phyloP scores from a whole-genome alignment of 2,888 invertebrate genomes.

The Drosophila lacicola region DNA sequence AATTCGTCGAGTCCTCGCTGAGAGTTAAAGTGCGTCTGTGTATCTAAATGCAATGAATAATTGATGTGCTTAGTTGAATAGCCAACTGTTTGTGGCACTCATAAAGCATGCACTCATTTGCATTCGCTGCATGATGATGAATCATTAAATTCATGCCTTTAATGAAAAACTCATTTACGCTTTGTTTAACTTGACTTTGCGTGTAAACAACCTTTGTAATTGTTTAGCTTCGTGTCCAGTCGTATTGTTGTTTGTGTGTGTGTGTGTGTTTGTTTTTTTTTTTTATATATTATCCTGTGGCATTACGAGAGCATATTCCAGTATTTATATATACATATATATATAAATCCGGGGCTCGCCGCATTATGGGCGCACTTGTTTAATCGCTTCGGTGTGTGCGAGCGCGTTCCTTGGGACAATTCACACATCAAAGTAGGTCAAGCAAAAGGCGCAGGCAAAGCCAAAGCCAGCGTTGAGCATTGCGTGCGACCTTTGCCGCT shows the following conservation, averaged over 20 bases:
- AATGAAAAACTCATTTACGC: conserved; percentile 52
- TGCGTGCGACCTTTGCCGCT: conserved; percentile 77
- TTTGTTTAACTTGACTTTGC: conserved; percentile 53
- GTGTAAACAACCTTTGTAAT: conserved; percentile 73
- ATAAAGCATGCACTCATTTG: conserved; percentile 54
- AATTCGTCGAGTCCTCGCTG: background rate
- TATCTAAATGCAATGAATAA: conserved; percentile 50
- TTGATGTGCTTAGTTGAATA: conserved; percentile 38
- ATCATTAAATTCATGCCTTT: conserved; percentile 46
- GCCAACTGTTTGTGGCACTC: conserved; percentile 22
- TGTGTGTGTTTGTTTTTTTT: no score
- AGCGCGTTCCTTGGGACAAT: conserved; percentile 63
- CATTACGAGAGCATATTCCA: conserved; percentile 19
- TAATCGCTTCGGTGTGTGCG: conserved; percentile 43
- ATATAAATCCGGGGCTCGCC: conserved; percentile 60
- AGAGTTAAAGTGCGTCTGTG: background rate
- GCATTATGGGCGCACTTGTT: conserved; percentile 61
- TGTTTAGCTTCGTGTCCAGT: conserved; percentile 71
- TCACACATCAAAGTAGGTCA: conserved; percentile 78
- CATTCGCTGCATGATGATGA: conserved; percentile 42
- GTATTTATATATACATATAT: conserved; percentile 10
- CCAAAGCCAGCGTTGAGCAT: conserved; percentile 50
- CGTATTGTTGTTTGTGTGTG: conserved; percentile 21
- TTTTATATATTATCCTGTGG: conserved; percentile 27
- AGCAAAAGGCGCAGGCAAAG: conserved; percentile 56